Evolutionary conservation across 1,140 invertebrate genomes (phyloP), one percentile per base, ranked within the genome.

Genomic region (Diachasmimorpha longicaudata): DNA sequence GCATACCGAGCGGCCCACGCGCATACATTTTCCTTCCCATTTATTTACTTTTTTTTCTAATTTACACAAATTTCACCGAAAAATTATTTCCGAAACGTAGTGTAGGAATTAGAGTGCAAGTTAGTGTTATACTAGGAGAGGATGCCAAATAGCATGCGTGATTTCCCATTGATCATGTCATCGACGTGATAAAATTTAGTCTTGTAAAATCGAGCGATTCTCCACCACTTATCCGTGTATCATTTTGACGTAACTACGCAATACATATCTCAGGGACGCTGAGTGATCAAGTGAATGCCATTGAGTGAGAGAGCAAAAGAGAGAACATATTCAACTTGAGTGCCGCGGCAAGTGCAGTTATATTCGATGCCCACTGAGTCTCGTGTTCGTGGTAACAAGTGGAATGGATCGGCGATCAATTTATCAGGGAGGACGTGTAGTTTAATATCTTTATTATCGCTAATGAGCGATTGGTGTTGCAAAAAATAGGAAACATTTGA

Each of bases 1-100:
- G 78, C 81, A 84, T 82, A 82, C 81, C 82, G 82, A 78, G 46
- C 78, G 19, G 77, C 74, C 58, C 48, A 74, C 78, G 74, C 71
- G 71, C 44, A 37, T 25, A 58, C 52, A 25, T 46, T 42, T 42
- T 73, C 37, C 21, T 72, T 66, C 58, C 39, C 36, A 21, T 72
- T 19, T 73, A 37, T 31, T 73, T 39, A 37, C 25, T 19, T 69
- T 31, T 58, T 36, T 74, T 10, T 63, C 21, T 73, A 25, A 67
- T 19, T 72, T 37, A 72, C 52, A 36, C 31, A 10, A n/a, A 55
- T 48, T 55, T 37, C 16, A 31, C 31, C n/a, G 6, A 19, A 74
- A 13, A 42, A 42, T 4, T 11, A 11, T 42, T 4, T 10, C 9
- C 4, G 39, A 10, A 42, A 11, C 11, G 4, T 42, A 10, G 13